Percentiles rank a stretch among this genome's conserved stretches.
Evolutionary conservation across 1,140 invertebrate species (phyloP).

Genomic region (Drosophila busckii): DNA sequence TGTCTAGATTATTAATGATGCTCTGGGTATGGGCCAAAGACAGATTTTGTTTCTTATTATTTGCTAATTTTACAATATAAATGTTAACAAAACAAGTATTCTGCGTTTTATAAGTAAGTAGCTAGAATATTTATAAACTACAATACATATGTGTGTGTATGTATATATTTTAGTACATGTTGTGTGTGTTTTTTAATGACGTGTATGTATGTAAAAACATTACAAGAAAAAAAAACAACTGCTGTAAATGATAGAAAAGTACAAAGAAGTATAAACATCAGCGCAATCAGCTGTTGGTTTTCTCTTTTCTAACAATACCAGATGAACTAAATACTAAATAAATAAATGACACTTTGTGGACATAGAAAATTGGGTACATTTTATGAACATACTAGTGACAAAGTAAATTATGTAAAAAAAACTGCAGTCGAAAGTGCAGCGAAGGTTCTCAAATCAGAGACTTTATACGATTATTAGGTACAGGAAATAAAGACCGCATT

Average conservation of each 20-base stretch:
- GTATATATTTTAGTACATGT: conserved; percentile 18
- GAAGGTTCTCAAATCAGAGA: too few species aligned
- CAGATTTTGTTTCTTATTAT: too few species aligned
- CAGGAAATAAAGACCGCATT: conserved; percentile 43
- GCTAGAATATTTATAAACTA: conserved; percentile 28
- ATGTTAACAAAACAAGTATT: conserved; percentile 68
- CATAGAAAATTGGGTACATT: conserved; percentile 68
- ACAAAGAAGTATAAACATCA: conserved; percentile 12
- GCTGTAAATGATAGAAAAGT: conserved; percentile 15
- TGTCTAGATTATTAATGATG: too few species aligned
- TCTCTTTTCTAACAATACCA: too few species aligned
- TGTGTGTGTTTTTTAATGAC: conserved; percentile 31
- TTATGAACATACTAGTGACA: conserved; percentile 53
- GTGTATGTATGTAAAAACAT: too few species aligned
- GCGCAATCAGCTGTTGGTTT: conserved; percentile 2
- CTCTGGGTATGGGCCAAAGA: too few species aligned
- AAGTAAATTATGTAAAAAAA: conserved; percentile 50
- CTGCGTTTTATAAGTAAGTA: conserved; percentile 12
- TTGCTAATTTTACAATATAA: too few species aligned
- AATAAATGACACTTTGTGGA: conserved; percentile 74
- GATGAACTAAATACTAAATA: conserved; percentile 56
- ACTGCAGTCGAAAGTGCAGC: too few species aligned
- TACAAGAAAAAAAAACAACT: conserved; percentile 42
- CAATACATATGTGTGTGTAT: conserved; percentile 27
- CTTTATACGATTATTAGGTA: conserved; percentile 62